Conservation (phyloP, 2,888 invertebrate species). For the Alsophila aescularia region DNA sequence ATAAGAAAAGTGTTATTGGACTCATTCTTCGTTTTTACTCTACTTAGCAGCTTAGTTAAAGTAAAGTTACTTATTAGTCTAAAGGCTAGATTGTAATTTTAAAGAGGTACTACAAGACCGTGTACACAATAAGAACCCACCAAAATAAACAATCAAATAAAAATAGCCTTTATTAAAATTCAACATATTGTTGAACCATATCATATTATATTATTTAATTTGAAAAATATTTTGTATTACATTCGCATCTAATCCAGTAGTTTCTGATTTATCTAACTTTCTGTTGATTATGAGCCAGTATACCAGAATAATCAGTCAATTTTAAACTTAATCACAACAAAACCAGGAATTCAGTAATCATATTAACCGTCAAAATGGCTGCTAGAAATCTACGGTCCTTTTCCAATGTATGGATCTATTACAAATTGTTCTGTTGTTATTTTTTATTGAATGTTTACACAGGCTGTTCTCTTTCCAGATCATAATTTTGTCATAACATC, state of each 20-base stretch:
- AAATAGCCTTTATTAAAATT: too few relatives aligned
- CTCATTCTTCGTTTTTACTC: too few relatives aligned
- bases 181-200: too few relatives aligned
- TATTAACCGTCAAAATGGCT: conserved; percentile 26
- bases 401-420: conserved; percentile 75
- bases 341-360: conserved; percentile 42
- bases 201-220: too few relatives aligned
- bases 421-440: conserved; percentile 65
- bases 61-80: too few relatives aligned
- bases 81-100: too few relatives aligned
- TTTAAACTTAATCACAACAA: conserved; percentile 45
- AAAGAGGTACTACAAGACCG: too few relatives aligned
- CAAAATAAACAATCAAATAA: too few relatives aligned
- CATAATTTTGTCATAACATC: background rate
- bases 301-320: background rate
- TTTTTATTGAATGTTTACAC: conserved; percentile 50
- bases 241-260: background rate
- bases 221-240: too few relatives aligned
- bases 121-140: too few relatives aligned
- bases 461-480: conserved; percentile 50
- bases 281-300: background rate
- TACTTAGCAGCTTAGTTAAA: too few relatives aligned
- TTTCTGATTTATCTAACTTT: background rate
- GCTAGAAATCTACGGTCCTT: conserved; percentile 56
- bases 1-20: too few relatives aligned